A percentile compares a stretch with the other conserved stretches of the same genome.
Evolutionary conservation across 2,888 invertebrate species (phyloP).

Genomic region (Melanchra persicariae): DNA sequence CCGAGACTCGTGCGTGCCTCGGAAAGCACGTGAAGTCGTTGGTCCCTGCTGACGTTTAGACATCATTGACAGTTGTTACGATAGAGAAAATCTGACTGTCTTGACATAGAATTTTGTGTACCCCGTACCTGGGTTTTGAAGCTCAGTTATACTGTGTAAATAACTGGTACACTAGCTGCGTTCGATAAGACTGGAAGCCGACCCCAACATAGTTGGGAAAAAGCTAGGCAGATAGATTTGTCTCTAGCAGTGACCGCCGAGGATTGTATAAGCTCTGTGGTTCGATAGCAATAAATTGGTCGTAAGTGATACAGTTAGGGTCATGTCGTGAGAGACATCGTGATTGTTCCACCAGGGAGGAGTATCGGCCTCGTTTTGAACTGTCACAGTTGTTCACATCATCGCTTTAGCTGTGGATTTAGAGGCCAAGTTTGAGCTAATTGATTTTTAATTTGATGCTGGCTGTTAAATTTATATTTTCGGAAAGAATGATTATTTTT

Average conservation of each 20-base stretch:
- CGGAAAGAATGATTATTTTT: neutral
- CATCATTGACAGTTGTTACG: too few species aligned
- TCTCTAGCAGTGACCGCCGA: neutral
- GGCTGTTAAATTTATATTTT: neutral
- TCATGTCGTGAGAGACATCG: slow-evolving; percentile 66
- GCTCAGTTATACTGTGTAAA: too few species aligned
- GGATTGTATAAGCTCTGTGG: neutral
- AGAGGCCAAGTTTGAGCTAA: slow-evolving; percentile 25
- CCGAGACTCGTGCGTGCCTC: too few species aligned
- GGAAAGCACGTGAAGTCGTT: too few species aligned
- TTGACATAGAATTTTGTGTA: too few species aligned
- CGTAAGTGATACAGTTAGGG: slow-evolving; percentile 68
- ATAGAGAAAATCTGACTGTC: too few species aligned
- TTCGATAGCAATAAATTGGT: slow-evolving; percentile 63
- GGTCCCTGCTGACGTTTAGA: too few species aligned
- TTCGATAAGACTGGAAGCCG: too few species aligned
- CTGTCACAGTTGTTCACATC: slow-evolving; percentile 50
- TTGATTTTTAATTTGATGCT: neutral
- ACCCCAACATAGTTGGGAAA: too few species aligned
- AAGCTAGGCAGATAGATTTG: too few species aligned
- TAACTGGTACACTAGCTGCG: too few species aligned
- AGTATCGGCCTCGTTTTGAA: slow-evolving; percentile 63
- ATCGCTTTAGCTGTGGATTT: slow-evolving; percentile 23
- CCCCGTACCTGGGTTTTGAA: too few species aligned
- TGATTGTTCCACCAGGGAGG: slow-evolving; percentile 65